A percentile compares a stretch with the other conserved stretches of the same genome.
These are phyloP conservation scores for Carabus problematicus DNA, from an alignment of 2,888 invertebrate species.

Conservation along the genomic window DNA sequence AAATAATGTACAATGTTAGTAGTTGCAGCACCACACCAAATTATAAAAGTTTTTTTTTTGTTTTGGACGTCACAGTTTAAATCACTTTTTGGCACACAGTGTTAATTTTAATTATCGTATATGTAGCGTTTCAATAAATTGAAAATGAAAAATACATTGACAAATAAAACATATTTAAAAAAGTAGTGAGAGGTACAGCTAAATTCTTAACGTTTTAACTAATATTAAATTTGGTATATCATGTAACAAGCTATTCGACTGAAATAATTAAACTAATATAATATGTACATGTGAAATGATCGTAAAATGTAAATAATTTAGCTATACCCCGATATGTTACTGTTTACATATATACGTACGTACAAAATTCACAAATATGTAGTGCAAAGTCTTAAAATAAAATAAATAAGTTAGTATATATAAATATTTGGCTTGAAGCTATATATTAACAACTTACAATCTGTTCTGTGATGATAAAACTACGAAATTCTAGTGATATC, in stretches of 20 bases:
- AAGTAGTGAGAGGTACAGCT: too few relatives aligned
- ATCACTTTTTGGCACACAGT: slow-evolving; percentile 43
- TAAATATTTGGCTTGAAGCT: slow-evolving; percentile 18
- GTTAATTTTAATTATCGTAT: slow-evolving; percentile 27
- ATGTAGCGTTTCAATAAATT: neutral
- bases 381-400: neutral
- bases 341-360: too few relatives aligned
- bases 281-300: too few relatives aligned
- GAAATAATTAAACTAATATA: too few relatives aligned
- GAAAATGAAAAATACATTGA: too few relatives aligned
- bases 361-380: too few relatives aligned
- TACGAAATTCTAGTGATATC: neutral
- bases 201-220: too few relatives aligned
- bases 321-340: too few relatives aligned
- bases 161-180: too few relatives aligned
- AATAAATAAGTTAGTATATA: slow-evolving; percentile 1
- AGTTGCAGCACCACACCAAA: slow-evolving; percentile 58
- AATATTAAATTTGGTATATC: too few relatives aligned
- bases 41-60: slow-evolving; percentile 46
- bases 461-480: neutral
- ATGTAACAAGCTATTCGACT: too few relatives aligned
- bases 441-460: slow-evolving; percentile 11
- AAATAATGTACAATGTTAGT: slow-evolving; percentile 46
- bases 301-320: too few relatives aligned
- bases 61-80: slow-evolving; percentile 47